phyloP scores from a whole-genome alignment of 2,113 vertebrate genomes.

The Scortum barcoo region DNA sequence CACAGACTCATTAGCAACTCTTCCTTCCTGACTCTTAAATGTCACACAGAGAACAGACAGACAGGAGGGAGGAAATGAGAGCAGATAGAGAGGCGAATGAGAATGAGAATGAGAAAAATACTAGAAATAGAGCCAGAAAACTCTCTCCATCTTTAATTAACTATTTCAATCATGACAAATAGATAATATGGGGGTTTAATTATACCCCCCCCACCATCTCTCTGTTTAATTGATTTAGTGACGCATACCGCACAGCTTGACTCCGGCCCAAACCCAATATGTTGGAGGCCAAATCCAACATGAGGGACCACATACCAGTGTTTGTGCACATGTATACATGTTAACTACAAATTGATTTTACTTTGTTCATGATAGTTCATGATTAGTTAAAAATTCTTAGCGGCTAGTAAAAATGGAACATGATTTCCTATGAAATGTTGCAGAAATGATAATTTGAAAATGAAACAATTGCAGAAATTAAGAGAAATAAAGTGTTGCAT shows the following conservation, averaged over 20 bases:
- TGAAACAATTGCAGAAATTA: too few relatives aligned
- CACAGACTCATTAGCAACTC: conserved; percentile 54
- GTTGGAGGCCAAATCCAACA: background rate
- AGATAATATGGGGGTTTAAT: conserved; percentile 27
- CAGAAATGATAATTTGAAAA: too few relatives aligned
- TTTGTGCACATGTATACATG: background rate
- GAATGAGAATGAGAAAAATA: conserved; percentile 34
- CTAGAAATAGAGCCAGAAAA: conserved; percentile 1
- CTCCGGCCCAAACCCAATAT: background rate
- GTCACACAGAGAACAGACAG: conserved; percentile 40
- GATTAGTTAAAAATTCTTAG: too few relatives aligned
- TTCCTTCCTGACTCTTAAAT: conserved; percentile 61
- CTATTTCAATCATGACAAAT: conserved; percentile 31
- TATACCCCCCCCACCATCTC: background rate
- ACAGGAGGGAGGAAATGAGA: conserved; percentile 18
- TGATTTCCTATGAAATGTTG: too few relatives aligned
- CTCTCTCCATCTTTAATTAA: conserved; percentile 33
- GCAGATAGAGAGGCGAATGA: conserved; percentile 18
- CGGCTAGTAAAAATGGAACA: too few relatives aligned
- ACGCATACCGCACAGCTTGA: conserved; percentile 1
- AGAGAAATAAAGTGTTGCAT: too few relatives aligned
- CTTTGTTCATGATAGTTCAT: too few relatives aligned
- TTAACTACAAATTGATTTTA: background rate
- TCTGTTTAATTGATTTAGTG: conserved; percentile 22
- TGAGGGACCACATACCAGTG: background rate